Base-by-base conservation (phyloP, 2,888 invertebrate species). In the Sialis lutaria region DNA sequence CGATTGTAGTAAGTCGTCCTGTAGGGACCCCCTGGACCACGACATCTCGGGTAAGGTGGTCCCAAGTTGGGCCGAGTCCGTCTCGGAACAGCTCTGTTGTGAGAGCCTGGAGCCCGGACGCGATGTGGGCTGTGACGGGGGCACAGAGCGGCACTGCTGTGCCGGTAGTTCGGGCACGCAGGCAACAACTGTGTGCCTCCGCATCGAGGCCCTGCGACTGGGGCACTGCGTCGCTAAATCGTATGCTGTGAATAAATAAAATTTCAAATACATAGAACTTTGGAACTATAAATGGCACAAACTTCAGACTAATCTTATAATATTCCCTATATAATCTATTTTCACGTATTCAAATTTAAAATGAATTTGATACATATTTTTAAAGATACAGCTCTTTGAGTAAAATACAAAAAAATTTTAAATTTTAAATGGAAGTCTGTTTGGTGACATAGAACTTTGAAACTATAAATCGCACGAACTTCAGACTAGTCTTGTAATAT, bases 161-260 rank as follows among this genome's bases (percentile, higher is more conserved):
- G 53, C 53, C 50, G 48, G 56, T 47, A 67, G 64, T 61, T 56
- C 72, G 53, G 64, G 69, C 61, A 68, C 74, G 66, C 64, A 73
- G 50, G 77, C 76, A 54, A 75, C 79, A 12, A 75, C 73, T 50
- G 73, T 82, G 64, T 79, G 86, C 48, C 77, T 78, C 46, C 77
- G 72, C 67, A 74, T 72, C 31, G 77, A 78, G 42, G 74, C 78
- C 47, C 81, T 73, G 48, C 82, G 70, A 41, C 80, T 78, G 48
- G 82, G 82, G 59, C 83, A 81, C 60, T 85, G 84, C 42, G 85
- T 83, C 50, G 87, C 87, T 63, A 88, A 67, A 66, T 88, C 88
- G 61, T 87, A 87, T 42, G 84, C 85, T 79, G 67, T 7, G 59
- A 57, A 42, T 48, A 40, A 46, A 42, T 33, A 34, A 44, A 46